A percentile compares a stretch with the other conserved stretches of the same genome.
Evolutionary conservation across 2,888 invertebrate species (phyloP).

Genomic region (Gandaritis pyraliata): DNA sequence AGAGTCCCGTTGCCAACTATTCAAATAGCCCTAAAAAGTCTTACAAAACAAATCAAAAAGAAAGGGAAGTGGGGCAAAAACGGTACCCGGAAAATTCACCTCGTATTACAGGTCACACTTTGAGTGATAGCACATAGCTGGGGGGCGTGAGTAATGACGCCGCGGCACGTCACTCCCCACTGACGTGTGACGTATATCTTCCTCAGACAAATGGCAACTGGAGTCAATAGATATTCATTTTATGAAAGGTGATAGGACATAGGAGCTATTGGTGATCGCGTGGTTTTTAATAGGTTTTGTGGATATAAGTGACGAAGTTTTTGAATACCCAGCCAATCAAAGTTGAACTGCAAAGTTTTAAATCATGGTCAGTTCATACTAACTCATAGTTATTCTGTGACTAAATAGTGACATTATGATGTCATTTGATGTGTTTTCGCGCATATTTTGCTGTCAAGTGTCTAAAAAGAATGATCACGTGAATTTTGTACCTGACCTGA

Average conservation of each 20-base stretch:
- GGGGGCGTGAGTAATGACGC: conserved; percentile 64
- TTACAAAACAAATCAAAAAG: conserved; percentile 4
- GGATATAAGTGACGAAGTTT: neutral
- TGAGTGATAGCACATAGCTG: conserved; percentile 52
- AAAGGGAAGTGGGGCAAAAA: conserved; percentile 24
- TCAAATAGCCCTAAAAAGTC: neutral
- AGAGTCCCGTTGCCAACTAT: neutral
- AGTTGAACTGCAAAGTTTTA: too few relatives aligned
- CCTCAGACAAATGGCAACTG: conserved; percentile 38
- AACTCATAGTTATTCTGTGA: too few relatives aligned
- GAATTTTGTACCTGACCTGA: too few relatives aligned
- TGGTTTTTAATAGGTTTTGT: neutral
- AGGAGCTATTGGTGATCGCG: conserved; percentile 27
- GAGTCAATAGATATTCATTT: conserved; percentile 42
- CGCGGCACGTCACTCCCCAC: conserved; percentile 47
- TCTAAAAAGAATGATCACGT: too few relatives aligned
- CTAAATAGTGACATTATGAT: too few relatives aligned
- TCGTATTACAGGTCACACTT: conserved; percentile 42
- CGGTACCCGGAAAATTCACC: conserved; percentile 33
- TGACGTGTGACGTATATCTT: conserved; percentile 45
- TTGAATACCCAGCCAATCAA: too few relatives aligned
- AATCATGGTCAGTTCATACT: too few relatives aligned
- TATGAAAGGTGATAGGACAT: conserved; percentile 38
- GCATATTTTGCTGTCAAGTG: too few relatives aligned
- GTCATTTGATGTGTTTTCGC: too few relatives aligned